Evolutionary conservation across 92 coral and sea anemone species (phyloP).

Genomic region (Heteractis magnifica): DNA sequence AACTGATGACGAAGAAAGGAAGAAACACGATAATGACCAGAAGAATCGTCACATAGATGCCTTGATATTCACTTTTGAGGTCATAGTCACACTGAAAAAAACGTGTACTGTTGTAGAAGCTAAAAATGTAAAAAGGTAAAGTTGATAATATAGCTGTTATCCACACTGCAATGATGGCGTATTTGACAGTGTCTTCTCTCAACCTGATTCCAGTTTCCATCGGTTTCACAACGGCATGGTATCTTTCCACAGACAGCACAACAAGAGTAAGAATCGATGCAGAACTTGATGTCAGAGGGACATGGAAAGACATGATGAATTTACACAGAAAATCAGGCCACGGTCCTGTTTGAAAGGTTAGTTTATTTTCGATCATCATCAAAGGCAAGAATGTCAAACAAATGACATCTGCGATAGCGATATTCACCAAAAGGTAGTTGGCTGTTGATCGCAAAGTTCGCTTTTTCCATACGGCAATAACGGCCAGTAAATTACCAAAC

Average conservation of each 20-base stretch:
- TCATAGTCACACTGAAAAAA: not conserved
- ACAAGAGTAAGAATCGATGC: conserved; percentile 53
- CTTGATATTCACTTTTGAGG: not conserved
- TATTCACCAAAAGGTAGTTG: conserved; percentile 51
- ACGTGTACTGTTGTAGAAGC: conserved; percentile 15
- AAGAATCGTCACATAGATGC: conserved; percentile 38
- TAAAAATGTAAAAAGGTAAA: conserved; percentile 38
- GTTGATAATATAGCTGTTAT: conserved; percentile 11
- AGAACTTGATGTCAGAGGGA: conserved; percentile 47
- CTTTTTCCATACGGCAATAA: conserved; percentile 40
- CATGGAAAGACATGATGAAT: conserved; percentile 55
- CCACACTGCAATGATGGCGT: conserved; percentile 48
- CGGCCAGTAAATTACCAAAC: conserved; percentile 45
- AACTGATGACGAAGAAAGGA: conserved; percentile 43
- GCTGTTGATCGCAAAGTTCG: conserved; percentile 53
- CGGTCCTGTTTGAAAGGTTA: conserved; percentile 47
- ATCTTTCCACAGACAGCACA: conserved; percentile 57
- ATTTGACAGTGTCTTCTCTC: conserved; percentile 34
- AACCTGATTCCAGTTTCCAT: conserved; percentile 37
- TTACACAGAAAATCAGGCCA: conserved; percentile 58
- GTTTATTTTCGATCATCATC: not conserved
- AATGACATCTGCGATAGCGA: conserved; percentile 50
- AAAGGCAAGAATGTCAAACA: conserved; percentile 39
- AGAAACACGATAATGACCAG: conserved; percentile 33
- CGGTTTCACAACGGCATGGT: conserved; percentile 65